Conservation (phyloP, 2,888 invertebrate species). For the Dioctria rufipes region DNA sequence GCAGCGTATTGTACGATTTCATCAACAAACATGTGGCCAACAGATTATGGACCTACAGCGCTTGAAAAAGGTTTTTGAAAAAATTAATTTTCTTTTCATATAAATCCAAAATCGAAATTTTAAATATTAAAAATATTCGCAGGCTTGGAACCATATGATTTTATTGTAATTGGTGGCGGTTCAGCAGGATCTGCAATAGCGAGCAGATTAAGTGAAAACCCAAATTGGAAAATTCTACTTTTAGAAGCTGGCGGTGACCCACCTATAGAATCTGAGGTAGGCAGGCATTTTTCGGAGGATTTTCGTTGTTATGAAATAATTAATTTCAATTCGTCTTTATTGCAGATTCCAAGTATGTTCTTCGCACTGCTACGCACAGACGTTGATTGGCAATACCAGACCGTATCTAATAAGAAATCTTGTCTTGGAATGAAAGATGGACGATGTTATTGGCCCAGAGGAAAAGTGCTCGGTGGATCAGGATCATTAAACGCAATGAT, state of each 20-base stretch:
- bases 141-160: conserved; percentile 68
- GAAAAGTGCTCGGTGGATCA: conserved; percentile 82
- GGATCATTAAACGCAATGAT: conserved; percentile 88
- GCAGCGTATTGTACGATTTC: conserved; percentile 75
- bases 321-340: neutral
- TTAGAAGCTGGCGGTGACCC: conserved; percentile 74
- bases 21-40: conserved; percentile 74
- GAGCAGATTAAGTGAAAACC: conserved; percentile 71
- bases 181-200: conserved; percentile 73
- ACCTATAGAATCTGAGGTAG: conserved; percentile 69
- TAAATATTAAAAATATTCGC: conserved; percentile 14
- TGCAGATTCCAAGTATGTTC: conserved; percentile 62
- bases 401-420: conserved; percentile 68
- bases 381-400: conserved; percentile 70
- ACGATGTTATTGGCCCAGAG: conserved; percentile 80
- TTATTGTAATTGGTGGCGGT: conserved; percentile 73
- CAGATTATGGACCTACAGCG: conserved; percentile 68
- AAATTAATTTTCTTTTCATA: neutral
- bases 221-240: conserved; percentile 70
- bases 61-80: conserved; percentile 65
- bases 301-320: too few species aligned
- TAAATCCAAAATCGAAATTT: neutral
- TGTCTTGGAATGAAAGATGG: conserved; percentile 61
- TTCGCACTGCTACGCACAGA: conserved; percentile 56
- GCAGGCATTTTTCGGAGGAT: too few species aligned